phyloP scores from a whole-genome alignment of 2,113 vertebrate genomes.

The Genyomyrus donnyi region DNA sequence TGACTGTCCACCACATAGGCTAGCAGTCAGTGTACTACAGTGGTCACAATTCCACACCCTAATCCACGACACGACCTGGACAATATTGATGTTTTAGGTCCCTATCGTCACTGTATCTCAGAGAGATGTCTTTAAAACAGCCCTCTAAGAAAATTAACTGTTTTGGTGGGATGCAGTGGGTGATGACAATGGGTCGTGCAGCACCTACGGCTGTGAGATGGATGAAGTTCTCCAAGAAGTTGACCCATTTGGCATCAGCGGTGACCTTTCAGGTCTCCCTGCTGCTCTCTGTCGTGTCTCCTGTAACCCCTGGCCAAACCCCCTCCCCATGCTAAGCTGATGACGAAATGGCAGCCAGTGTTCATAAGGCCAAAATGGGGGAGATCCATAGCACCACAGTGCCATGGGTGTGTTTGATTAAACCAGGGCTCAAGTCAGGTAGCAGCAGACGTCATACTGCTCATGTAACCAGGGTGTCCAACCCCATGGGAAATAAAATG shows the following conservation, averaged over 20 bases:
- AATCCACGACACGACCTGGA: not conserved
- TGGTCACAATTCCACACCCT: not conserved
- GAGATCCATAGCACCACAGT: not conserved
- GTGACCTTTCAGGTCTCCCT: not conserved
- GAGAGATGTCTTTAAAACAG: not conserved
- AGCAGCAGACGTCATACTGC: not conserved
- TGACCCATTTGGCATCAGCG: not conserved
- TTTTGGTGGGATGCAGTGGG: not conserved
- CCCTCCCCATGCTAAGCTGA: not conserved
- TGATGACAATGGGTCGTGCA: too few relatives aligned
- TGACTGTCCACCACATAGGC: not conserved
- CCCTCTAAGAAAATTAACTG: not conserved
- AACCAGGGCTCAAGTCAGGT: not conserved
- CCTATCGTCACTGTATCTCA: not conserved
- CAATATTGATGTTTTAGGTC: not conserved
- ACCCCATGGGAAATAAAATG: not conserved
- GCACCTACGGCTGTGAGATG: too few relatives aligned
- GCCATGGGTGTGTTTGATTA: not conserved
- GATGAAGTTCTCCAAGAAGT: not conserved
- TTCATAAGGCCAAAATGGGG: not conserved
- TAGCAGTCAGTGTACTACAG: not conserved
- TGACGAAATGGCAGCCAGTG: not conserved
- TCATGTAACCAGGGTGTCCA: too few relatives aligned
- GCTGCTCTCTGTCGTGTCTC: not conserved
- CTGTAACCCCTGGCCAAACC: not conserved